phyloP scores from a whole-genome alignment of 2,797 vertebrate species.

The Molothrus ater region DNA sequence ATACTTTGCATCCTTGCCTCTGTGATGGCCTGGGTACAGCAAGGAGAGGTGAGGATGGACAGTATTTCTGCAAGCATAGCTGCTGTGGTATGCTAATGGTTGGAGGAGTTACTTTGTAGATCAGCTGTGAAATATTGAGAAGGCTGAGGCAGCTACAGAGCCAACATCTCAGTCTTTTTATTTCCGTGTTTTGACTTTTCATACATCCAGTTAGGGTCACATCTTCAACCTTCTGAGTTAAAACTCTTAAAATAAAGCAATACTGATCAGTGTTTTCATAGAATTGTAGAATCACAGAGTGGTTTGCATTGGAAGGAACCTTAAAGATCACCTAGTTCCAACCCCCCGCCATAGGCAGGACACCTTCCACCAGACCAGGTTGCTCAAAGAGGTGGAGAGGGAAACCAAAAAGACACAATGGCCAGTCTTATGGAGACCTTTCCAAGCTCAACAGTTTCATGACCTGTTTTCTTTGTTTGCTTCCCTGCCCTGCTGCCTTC shows the following conservation, averaged over 20 bases:
- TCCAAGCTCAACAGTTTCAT: not conserved
- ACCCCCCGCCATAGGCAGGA: too few species aligned
- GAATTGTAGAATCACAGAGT: not conserved
- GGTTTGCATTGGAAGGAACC: not conserved
- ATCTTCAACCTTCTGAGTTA: not conserved
- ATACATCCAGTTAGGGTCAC: not conserved
- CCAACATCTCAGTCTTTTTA: not conserved
- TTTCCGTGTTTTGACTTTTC: not conserved
- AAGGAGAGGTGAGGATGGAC: rapidly evolving
- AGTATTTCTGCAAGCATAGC: not conserved
- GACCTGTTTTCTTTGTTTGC: not conserved
- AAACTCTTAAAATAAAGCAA: not conserved
- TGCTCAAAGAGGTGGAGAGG: rapidly evolving
- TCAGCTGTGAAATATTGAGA: not conserved
- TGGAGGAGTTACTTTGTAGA: not conserved
- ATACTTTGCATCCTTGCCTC: not conserved
- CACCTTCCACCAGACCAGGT: not conserved
- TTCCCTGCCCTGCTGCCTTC: not conserved
- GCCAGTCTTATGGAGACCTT: not conserved
- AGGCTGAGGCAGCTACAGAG: not conserved
- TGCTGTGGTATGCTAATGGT: not conserved
- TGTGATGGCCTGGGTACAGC: not conserved
- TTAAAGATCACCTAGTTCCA: not conserved
- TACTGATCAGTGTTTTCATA: not conserved
- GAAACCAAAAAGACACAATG: not conserved